phyloP scores from a whole-genome alignment of 2,113 vertebrate genomes.

The Trogon surrucura region DNA sequence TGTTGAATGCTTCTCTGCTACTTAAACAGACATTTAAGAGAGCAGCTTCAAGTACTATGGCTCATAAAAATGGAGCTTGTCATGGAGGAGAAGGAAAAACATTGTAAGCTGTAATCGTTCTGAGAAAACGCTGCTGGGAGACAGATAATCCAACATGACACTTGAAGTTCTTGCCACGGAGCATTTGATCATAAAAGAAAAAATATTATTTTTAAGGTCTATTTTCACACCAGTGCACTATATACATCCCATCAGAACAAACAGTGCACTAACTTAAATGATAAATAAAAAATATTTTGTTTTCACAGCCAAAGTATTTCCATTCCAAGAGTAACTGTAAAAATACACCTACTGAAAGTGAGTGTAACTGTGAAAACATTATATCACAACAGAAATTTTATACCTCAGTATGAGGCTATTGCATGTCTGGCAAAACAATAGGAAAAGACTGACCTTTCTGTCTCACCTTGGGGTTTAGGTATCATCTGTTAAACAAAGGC shows the following conservation, averaged over 20 bases:
- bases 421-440: neutral
- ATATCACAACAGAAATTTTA: neutral
- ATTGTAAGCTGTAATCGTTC: neutral
- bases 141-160: neutral
- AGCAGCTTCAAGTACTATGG: neutral
- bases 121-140: neutral
- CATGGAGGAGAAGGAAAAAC: neutral
- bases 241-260: neutral
- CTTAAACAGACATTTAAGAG: neutral
- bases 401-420: neutral
- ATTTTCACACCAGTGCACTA: neutral
- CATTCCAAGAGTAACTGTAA: neutral
- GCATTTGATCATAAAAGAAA: neutral
- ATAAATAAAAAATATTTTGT: neutral
- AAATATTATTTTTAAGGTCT: neutral
- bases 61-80: conserved; percentile 7
- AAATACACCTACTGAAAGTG: neutral
- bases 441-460: neutral
- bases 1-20: neutral
- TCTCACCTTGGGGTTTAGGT: neutral
- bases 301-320: neutral
- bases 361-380: neutral
- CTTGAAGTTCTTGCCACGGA: neutral
- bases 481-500: neutral
- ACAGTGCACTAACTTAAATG: neutral